Evolutionary conservation across 2,888 invertebrate genomes (phyloP).

Genomic region (Leucophora obtusa): DNA sequence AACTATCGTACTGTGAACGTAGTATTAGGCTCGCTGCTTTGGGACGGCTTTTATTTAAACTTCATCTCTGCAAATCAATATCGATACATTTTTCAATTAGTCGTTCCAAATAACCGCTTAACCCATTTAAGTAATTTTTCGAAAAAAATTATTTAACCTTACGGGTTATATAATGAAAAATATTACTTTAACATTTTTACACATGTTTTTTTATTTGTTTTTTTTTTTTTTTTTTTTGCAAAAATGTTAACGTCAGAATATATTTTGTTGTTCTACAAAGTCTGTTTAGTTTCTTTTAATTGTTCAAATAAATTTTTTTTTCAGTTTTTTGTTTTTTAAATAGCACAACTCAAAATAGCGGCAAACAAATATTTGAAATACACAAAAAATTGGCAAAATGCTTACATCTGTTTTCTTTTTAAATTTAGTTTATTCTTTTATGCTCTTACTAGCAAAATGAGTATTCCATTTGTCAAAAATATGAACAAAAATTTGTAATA

Average conservation of each 20-base stretch:
- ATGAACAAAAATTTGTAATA: slow-evolving; percentile 15
- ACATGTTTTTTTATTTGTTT: slow-evolving; percentile 23
- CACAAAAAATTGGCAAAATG: slow-evolving; percentile 43
- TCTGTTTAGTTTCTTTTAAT: slow-evolving; percentile 37
- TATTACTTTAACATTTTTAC: too few relatives aligned
- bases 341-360: slow-evolving; percentile 30
- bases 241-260: slow-evolving; percentile 23
- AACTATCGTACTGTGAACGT: too few relatives aligned
- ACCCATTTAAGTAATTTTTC: too few relatives aligned
- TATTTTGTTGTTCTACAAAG: background rate
- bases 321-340: background rate
- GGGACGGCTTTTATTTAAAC: too few relatives aligned
- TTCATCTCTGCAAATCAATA: too few relatives aligned
- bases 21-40: too few relatives aligned
- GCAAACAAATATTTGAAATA: slow-evolving; percentile 22
- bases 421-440: slow-evolving; percentile 22
- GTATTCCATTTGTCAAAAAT: slow-evolving; percentile 46
- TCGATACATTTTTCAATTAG: too few relatives aligned
- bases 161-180: too few relatives aligned
- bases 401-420: slow-evolving; percentile 57
- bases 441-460: background rate
- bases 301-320: background rate
- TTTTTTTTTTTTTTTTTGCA: too few relatives aligned
- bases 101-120: too few relatives aligned
- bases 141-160: too few relatives aligned